A percentile compares a stretch with the other conserved stretches of the same genome.
Evolutionary conservation across 2,113 vertebrate species (phyloP).

Genomic region (Dendropsophus ebraccatus): DNA sequence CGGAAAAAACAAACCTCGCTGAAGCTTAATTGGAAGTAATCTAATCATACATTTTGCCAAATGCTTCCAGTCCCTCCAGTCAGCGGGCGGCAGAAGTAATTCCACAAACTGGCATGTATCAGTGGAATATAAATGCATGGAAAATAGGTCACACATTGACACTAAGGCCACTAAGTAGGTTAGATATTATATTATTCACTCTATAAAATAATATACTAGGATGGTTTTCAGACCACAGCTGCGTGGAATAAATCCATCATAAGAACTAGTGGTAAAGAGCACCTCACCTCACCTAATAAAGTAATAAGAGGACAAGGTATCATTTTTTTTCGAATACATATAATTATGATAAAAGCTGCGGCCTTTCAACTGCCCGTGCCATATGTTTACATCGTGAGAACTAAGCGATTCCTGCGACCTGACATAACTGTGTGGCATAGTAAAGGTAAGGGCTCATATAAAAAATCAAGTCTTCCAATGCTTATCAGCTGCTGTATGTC

Average conservation of each 20-base stretch:
- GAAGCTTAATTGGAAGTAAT: constrained; percentile 35
- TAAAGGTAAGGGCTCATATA: too few relatives aligned
- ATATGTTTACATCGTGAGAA: too few relatives aligned
- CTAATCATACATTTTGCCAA: constrained; percentile 28
- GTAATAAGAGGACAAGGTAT: not conserved
- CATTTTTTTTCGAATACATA: too few relatives aligned
- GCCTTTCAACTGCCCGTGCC: too few relatives aligned
- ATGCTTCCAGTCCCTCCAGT: constrained; percentile 12
- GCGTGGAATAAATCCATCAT: not conserved
- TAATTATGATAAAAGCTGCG: too few relatives aligned
- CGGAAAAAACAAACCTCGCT: constrained; percentile 12
- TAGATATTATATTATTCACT: constrained; percentile 44
- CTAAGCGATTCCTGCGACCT: too few relatives aligned
- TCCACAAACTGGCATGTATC: constrained; percentile 44
- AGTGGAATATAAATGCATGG: constrained; percentile 27
- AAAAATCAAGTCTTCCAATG: too few relatives aligned
- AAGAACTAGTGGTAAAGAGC: too few relatives aligned
- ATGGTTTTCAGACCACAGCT: constrained; percentile 21
- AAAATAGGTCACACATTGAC: constrained; percentile 50
- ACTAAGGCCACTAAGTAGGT: constrained; percentile 43
- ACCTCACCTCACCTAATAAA: not conserved
- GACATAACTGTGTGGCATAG: too few relatives aligned
- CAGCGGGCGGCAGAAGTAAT: constrained; percentile 40
- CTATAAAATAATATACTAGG: constrained; percentile 30
- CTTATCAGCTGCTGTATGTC: too few relatives aligned